phyloP scores from a whole-genome alignment of 2,113 vertebrate species.

The Dunckerocampus dactyliophorus region DNA sequence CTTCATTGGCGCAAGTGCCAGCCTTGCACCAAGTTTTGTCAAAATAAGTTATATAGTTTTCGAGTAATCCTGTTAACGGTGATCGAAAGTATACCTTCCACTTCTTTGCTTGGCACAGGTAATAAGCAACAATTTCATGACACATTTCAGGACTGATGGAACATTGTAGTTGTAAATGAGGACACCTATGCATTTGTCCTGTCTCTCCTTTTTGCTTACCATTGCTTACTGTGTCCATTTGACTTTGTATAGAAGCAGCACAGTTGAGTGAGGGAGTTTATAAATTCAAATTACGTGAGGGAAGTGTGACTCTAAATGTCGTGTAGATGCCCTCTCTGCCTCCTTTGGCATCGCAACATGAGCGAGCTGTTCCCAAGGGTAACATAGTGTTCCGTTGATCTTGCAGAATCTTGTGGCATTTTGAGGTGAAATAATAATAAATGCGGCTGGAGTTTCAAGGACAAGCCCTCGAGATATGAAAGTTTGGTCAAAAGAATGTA shows the following conservation, averaged over 20 bases:
- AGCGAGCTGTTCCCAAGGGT: slow-evolving; percentile 13
- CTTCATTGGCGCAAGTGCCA: no score
- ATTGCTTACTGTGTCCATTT: neutral
- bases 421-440: slow-evolving; percentile 40
- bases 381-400: slow-evolving; percentile 21
- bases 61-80: no score
- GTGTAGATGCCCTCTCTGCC: slow-evolving; percentile 21
- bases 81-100: no score
- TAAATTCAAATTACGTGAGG: slow-evolving; percentile 19
- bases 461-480: slow-evolving; percentile 5
- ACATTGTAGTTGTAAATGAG: no score
- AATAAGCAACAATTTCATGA: no score
- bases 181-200: no score
- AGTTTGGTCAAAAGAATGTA: slow-evolving; percentile 22
- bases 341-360: slow-evolving; percentile 2
- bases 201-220: neutral
- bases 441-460: slow-evolving; percentile 38
- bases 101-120: no score
- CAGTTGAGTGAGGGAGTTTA: neutral
- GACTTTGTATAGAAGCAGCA: slow-evolving; percentile 2
- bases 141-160: no score
- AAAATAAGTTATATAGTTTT: no score
- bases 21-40: no score
- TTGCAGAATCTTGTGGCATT: slow-evolving; percentile 50
- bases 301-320: slow-evolving; percentile 36